Percentiles rank a stretch among this genome's conserved stretches.
These are phyloP conservation scores for Bradynema listronoti DNA, from an alignment of 1,140 invertebrate genomes.

Conservation along the genomic window DNA sequence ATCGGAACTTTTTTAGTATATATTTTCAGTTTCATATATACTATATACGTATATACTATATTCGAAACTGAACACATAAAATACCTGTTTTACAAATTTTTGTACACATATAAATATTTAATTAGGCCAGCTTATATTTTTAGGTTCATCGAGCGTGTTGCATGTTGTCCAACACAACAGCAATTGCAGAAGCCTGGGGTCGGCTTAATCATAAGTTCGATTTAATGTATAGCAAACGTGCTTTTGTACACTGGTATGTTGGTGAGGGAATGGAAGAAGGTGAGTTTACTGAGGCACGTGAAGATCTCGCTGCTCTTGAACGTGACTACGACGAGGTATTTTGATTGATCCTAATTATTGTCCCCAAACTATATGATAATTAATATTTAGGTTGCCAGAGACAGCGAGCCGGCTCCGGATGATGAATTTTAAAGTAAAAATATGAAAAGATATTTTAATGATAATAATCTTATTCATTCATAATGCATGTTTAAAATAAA, in stretches of 20 bases:
- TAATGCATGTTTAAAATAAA: no score
- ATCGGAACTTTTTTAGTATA: no score
- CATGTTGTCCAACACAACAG: conserved; percentile 76
- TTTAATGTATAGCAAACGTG: conserved; percentile 70
- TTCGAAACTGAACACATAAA: background rate
- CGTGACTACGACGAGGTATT: conserved; percentile 44
- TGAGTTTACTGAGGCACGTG: conserved; percentile 76
- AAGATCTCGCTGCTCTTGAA: conserved; percentile 67
- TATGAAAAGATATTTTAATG: no score
- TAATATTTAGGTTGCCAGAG: conserved; percentile 11
- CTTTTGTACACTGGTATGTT: conserved; percentile 75
- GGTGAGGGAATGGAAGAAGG: conserved; percentile 79
- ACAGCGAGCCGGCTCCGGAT: conserved; percentile 12
- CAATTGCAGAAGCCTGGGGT: conserved; percentile 68
- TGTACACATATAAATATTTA: conserved; percentile 9
- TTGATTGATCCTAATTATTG: background rate
- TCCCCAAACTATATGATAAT: background rate
- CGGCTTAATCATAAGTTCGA: conserved; percentile 65
- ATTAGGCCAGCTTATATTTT: background rate
- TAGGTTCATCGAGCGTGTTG: conserved; percentile 61
- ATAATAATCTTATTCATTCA: no score
- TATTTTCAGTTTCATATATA: no score
- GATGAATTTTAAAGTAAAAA: conserved; percentile 9
- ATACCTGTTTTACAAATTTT: conserved; percentile 5
- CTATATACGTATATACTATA: background rate